Percentiles rank a stretch among this genome's conserved stretches.
Evolutionary conservation across 2,888 invertebrate genomes (phyloP).

Genomic region (Podabrus alpinus): DNA sequence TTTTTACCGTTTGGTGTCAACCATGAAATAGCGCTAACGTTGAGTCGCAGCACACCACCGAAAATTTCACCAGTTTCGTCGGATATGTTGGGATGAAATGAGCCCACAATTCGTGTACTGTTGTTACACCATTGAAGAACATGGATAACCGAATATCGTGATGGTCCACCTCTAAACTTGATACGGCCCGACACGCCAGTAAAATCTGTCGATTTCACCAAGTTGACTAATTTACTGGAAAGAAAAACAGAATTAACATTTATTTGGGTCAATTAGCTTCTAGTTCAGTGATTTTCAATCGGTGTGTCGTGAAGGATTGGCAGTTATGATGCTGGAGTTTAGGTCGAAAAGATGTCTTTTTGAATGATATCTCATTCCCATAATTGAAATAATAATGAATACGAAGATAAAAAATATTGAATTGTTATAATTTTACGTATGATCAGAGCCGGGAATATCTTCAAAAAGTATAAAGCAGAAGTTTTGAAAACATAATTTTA

Average conservation of each 20-base stretch:
- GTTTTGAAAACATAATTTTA: too few species aligned
- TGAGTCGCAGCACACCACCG: constrained; percentile 60
- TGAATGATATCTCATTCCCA: too few species aligned
- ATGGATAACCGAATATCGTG: constrained; percentile 65
- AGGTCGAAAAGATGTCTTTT: too few species aligned
- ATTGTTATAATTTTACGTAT: too few species aligned
- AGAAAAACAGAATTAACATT: background rate
- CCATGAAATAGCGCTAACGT: constrained; percentile 66
- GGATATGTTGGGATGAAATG: constrained; percentile 61
- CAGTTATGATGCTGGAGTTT: too few species aligned
- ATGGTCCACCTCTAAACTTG: constrained; percentile 70
- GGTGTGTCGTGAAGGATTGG: too few species aligned
- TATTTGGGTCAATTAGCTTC: background rate
- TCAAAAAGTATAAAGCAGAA: too few species aligned
- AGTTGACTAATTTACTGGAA: constrained; percentile 57
- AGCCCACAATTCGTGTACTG: constrained; percentile 59
- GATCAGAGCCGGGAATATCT: too few species aligned
- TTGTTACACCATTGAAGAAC: constrained; percentile 64
- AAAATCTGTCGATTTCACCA: constrained; percentile 70
- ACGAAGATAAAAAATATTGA: too few species aligned
- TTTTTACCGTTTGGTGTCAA: constrained; percentile 60
- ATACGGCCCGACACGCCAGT: constrained; percentile 75
- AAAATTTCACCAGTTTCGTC: constrained; percentile 55
- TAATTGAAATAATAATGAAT: too few species aligned
- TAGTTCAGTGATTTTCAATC: too few species aligned